Evolutionary conservation across 2,113 vertebrate species (phyloP).

Genomic region (Chitala chitala): DNA sequence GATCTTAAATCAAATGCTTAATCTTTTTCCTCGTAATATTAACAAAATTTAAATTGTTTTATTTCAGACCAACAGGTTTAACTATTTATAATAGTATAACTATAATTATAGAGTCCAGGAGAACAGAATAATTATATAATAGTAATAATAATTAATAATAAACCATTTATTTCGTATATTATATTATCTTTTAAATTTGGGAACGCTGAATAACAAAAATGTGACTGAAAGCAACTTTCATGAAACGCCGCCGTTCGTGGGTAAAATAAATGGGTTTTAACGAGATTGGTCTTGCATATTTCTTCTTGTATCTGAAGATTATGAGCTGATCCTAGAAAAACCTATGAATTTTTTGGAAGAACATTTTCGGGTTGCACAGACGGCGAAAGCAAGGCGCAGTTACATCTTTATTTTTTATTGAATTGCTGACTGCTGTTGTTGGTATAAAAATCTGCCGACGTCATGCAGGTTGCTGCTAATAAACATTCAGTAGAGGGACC

Average conservation of each 20-base stretch:
- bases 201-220: not conserved
- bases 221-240: not conserved
- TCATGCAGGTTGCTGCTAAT: conserved; percentile 2
- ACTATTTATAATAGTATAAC: not conserved
- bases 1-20: not conserved
- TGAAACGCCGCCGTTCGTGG: not conserved
- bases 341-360: not conserved
- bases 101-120: not conserved
- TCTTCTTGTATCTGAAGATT: too few species aligned
- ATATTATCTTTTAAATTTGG: not conserved
- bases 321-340: too few species aligned
- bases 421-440: not conserved
- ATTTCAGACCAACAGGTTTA: not conserved
- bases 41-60: not conserved
- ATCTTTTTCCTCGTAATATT: not conserved
- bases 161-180: too few species aligned
- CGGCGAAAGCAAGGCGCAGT: not conserved
- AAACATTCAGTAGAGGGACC: too few species aligned
- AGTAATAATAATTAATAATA: not conserved
- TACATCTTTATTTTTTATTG: not conserved
- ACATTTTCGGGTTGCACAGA: not conserved
- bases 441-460: not conserved
- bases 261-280: conserved; percentile 3
- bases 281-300: not conserved
- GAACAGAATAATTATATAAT: not conserved